phyloP scores from a whole-genome alignment of 2,888 invertebrate genomes.

The Apoderus coryli region DNA sequence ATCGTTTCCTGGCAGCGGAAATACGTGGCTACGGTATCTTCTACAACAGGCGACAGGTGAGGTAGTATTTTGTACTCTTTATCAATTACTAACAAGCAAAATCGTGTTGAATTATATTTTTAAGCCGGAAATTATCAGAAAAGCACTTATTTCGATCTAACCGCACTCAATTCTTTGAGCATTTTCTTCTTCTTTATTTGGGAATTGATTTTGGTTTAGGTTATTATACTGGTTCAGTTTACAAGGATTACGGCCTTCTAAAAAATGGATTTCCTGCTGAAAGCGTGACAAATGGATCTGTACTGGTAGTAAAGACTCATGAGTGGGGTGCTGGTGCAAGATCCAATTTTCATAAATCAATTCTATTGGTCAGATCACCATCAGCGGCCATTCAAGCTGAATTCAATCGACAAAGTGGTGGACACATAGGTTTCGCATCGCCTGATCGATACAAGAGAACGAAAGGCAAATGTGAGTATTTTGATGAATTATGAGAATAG shows the following conservation, averaged over 20 bases:
- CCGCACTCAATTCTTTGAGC: too few species aligned
- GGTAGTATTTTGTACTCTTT: constrained; percentile 9
- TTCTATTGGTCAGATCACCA: constrained; percentile 57
- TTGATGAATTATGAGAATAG: too few species aligned
- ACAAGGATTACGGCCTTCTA: constrained; percentile 64
- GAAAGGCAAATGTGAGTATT: constrained; percentile 43
- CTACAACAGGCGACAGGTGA: constrained; percentile 64
- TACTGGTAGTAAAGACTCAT: constrained; percentile 66
- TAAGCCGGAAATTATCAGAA: too few species aligned
- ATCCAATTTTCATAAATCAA: constrained; percentile 46
- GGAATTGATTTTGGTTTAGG: too few species aligned
- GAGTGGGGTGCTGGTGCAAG: constrained; percentile 50
- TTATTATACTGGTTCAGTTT: constrained; percentile 62
- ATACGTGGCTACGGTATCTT: constrained; percentile 69
- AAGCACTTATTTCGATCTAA: too few species aligned
- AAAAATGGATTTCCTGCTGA: constrained; percentile 72
- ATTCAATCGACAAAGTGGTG: constrained; percentile 66
- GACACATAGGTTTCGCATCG: constrained; percentile 66
- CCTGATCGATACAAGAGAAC: constrained; percentile 47
- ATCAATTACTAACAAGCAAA: too few species aligned
- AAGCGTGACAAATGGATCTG: constrained; percentile 59
- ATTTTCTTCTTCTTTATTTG: too few species aligned
- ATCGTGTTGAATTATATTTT: too few species aligned
- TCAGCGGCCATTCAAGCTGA: constrained; percentile 62
- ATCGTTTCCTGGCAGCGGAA: constrained; percentile 73